These are phyloP conservation scores for Idaea straminata DNA, from an alignment of 2,888 invertebrate genomes.

Conservation along the genomic window DNA sequence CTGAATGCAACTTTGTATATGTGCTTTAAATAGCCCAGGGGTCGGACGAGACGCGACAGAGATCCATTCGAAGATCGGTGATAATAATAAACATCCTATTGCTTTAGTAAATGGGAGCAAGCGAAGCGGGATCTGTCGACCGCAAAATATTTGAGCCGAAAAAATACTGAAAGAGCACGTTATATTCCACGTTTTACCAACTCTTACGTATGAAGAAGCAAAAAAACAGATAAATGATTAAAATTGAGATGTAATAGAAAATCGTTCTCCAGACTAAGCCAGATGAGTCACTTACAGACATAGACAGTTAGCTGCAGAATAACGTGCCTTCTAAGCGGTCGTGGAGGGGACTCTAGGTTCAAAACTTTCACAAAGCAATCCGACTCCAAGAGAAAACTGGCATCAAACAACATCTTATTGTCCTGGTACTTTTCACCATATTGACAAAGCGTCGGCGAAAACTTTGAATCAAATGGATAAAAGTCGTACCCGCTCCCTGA, in stretches of 20 bases:
- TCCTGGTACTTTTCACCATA: neutral
- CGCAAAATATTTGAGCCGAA: no score
- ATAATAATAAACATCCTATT: no score
- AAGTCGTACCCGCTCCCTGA: neutral
- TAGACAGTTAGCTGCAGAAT: neutral
- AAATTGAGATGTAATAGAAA: neutral
- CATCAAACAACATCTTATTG: neutral
- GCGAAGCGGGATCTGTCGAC: no score
- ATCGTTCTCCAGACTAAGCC: neutral
- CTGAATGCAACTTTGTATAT: neutral
- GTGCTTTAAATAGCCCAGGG: neutral
- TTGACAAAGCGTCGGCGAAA: neutral
- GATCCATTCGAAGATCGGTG: no score
- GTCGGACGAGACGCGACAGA: no score
- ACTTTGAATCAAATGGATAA: neutral
- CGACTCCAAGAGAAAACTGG: neutral
- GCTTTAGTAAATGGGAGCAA: no score
- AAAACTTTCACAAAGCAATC: constrained; percentile 64
- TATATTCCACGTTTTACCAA: no score
- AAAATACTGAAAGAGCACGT: no score
- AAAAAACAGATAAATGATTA: no score
- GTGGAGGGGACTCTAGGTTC: constrained; percentile 43
- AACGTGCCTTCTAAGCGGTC: neutral
- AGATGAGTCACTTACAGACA: neutral
- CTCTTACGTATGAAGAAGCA: no score